Evolutionary conservation across 2,888 invertebrate genomes (phyloP).

Genomic region (Drosophila pseudotalamancana): DNA sequence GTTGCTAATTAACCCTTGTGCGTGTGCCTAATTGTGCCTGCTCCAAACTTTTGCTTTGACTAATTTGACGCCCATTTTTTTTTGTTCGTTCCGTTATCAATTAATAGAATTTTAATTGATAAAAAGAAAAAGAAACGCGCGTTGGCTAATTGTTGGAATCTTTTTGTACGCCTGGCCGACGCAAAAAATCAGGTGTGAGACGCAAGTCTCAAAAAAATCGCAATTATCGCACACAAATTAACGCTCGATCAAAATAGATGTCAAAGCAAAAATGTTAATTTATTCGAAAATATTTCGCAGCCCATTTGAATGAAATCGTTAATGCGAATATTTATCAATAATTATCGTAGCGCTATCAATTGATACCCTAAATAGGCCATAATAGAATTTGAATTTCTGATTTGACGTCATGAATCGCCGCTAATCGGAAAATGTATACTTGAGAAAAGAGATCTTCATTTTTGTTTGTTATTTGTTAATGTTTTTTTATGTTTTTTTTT

Average conservation of each 20-base stretch:
- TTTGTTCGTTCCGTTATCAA: constrained; percentile 59
- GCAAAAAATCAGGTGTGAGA: neutral
- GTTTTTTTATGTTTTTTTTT: neutral
- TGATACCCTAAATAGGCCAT: constrained; percentile 43
- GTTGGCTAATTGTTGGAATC: constrained; percentile 14
- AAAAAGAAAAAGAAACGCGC: constrained; percentile 10
- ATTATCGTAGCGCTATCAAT: constrained; percentile 56
- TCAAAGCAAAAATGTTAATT: constrained; percentile 41
- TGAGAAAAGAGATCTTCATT: constrained; percentile 23
- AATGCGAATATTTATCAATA: constrained; percentile 30
- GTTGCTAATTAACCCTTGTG: constrained; percentile 45
- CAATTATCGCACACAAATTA: constrained; percentile 63
- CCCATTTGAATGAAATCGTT: constrained; percentile 33
- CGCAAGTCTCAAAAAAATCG: constrained; percentile 37
- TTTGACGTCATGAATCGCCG: constrained; percentile 56
- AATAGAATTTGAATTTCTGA: constrained; percentile 9
- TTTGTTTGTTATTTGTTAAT: neutral
- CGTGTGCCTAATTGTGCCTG: constrained; percentile 31
- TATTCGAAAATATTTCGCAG: constrained; percentile 60
- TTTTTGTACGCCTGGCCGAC: neutral
- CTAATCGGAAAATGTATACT: constrained; percentile 49
- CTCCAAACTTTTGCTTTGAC: constrained; percentile 15
- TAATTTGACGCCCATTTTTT: constrained; percentile 31
- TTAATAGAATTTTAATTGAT: constrained; percentile 64
- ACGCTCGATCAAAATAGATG: constrained; percentile 66